A percentile compares a stretch with the other conserved stretches of the same genome.
Conservation (phyloP, 1,140 invertebrate genomes). For the Cydia splendana region DNA sequence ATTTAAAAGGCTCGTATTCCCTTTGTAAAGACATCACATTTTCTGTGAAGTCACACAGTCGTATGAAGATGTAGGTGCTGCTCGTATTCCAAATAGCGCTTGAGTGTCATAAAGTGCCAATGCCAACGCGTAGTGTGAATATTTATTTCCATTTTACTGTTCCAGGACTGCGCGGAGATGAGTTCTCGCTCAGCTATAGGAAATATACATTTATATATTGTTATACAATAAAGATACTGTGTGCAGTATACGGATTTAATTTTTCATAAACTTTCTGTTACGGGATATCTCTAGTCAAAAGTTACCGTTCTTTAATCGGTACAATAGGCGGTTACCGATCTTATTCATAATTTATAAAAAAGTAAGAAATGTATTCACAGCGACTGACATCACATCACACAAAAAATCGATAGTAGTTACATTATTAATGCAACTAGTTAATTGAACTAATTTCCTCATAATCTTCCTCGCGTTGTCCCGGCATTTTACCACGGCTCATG, state of each 20-base stretch:
- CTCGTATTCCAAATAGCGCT: neutral
- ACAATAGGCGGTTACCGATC: too few species aligned
- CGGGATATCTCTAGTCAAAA: too few species aligned
- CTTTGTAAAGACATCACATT: neutral
- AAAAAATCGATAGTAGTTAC: too few species aligned
- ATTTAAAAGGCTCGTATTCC: neutral
- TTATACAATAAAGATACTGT: neutral
- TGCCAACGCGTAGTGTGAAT: neutral
- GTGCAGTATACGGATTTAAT: neutral
- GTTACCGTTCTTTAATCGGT: too few species aligned
- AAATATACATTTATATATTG: neutral
- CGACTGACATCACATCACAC: too few species aligned
- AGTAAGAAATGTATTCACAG: too few species aligned
- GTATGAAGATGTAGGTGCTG: neutral
- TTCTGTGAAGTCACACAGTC: neutral
- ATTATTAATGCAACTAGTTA: too few species aligned
- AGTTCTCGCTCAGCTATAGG: neutral
- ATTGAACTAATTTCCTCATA: too few species aligned
- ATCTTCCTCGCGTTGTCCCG: too few species aligned
- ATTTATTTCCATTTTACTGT: slow-evolving; percentile 9
- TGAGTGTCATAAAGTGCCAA: neutral
- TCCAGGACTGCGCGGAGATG: neutral
- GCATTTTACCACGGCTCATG: too few species aligned
- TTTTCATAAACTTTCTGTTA: too few species aligned
- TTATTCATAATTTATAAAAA: too few species aligned